Base-by-base conservation (phyloP, 2,797 vertebrate genomes). In the Dryobates pubescens region DNA sequence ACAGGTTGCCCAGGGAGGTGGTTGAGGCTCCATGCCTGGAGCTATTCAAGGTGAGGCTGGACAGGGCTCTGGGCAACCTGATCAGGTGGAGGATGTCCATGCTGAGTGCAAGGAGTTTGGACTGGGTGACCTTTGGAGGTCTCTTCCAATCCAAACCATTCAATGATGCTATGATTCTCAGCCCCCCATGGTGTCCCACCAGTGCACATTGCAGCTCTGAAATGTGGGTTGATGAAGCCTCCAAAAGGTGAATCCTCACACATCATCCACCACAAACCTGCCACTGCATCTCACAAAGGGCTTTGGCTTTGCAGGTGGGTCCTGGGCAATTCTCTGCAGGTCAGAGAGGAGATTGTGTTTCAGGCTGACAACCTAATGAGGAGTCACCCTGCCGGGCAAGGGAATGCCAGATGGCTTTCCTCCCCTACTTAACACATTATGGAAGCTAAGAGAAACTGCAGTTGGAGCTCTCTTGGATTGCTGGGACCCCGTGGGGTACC, bases 361-460 rank as follows among this genome's bases (percentile, higher is more conserved):
- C 90, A 95, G 95, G 85, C 91, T 89, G 89, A 79, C 74, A 38
- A 85, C 45, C 84, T 94, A 93, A 93, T 30, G 87, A 96, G 82
- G 81, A 95, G 79, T 22, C 5, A 7, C 65, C 80, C 84, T 91
- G 83, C 87, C 83, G 82, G 73, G 74, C 6, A 19, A 94, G 96
- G 87, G 78, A 92, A 92, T 88, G 70, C 91, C 96, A 96, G 73
- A 89, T 94, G 95, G 77, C 29, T 17, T 68, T 70, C 67, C 57
- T 23, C 5, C 22, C 56, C 36, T n/a, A 9, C 80, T 89, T 79
- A 80, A 56, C 83, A 68, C 65, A 26, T 74, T 58, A 56, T 57
- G 85, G 92, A 91, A 92, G 84, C 76, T 86, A 83, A 90, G 86
- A 83, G 86, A 89, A 92, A 80, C 19, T 79, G 59, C 20, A 0